Evolutionary conservation across 2,888 invertebrate genomes (phyloP).

Genomic region (Drymonia ruficornis): DNA sequence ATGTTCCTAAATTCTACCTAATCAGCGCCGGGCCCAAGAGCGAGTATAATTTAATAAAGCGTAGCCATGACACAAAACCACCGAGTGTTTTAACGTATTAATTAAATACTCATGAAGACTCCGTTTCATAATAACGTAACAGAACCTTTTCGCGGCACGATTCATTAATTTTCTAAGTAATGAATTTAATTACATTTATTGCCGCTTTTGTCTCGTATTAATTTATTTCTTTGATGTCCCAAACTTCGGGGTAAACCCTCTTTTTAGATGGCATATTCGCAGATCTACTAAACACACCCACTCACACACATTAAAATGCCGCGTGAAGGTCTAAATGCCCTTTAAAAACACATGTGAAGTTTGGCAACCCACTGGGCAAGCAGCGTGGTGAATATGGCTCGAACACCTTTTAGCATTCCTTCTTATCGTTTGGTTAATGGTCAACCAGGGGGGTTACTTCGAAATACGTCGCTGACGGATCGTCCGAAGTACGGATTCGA

Average conservation of each 20-base stretch:
- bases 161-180: slow-evolving; percentile 26
- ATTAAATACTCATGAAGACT: slow-evolving; percentile 34
- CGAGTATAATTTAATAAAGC: slow-evolving; percentile 30
- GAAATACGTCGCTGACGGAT: too few relatives aligned
- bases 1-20: neutral
- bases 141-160: slow-evolving; percentile 18
- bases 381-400: too few relatives aligned
- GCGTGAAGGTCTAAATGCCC: too few relatives aligned
- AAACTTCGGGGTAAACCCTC: neutral
- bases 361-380: too few relatives aligned
- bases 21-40: neutral
- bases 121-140: slow-evolving; percentile 21
- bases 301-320: too few relatives aligned
- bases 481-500: too few relatives aligned
- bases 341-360: too few relatives aligned
- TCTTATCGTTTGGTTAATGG: too few relatives aligned
- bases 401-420: too few relatives aligned
- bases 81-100: slow-evolving; percentile 22
- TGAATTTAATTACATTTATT: neutral
- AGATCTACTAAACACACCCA: too few relatives aligned
- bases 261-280: neutral
- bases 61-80: slow-evolving; percentile 17
- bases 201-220: slow-evolving; percentile 8
- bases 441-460: too few relatives aligned
- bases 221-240: slow-evolving; percentile 2